Evolutionary conservation across 2,113 vertebrate species (phyloP).

Genomic region (Amblyornis subalaris): DNA sequence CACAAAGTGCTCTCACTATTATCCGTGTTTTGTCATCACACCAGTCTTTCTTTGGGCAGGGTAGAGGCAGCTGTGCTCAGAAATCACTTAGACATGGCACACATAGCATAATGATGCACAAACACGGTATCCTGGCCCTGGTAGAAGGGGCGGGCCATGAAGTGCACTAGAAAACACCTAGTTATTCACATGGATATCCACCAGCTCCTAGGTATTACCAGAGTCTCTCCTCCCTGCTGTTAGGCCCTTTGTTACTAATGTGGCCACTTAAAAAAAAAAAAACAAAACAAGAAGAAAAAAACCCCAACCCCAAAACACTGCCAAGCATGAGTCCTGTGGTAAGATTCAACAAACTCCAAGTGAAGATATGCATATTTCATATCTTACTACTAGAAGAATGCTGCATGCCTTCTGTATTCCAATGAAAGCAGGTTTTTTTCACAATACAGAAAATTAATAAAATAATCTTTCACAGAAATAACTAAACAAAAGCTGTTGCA

Average conservation of each 20-base stretch:
- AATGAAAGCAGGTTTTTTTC: neutral
- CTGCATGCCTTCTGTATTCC: neutral
- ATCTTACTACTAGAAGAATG: neutral
- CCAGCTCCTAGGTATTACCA: neutral
- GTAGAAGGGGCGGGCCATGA: neutral
- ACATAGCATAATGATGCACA: fast-evolving
- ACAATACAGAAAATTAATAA: neutral
- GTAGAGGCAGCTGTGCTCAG: neutral
- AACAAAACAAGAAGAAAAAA: neutral
- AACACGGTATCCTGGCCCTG: fast-evolving
- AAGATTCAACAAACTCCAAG: neutral
- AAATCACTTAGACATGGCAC: neutral
- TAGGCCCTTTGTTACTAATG: neutral
- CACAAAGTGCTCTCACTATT: fast-evolving
- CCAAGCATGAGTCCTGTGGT: neutral
- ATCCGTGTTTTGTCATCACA: neutral
- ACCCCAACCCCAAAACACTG: neutral
- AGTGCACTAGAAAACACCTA: neutral
- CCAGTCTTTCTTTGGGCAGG: neutral
- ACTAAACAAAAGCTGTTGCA: neutral
- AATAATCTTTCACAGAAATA: neutral
- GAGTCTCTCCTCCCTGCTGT: neutral
- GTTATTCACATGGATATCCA: neutral
- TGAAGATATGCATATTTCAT: neutral
- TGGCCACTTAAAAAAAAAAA: neutral